Percentiles rank a stretch among this genome's conserved stretches.
Conservation (phyloP, 1,140 invertebrate genomes). For the Asobara japonica region DNA sequence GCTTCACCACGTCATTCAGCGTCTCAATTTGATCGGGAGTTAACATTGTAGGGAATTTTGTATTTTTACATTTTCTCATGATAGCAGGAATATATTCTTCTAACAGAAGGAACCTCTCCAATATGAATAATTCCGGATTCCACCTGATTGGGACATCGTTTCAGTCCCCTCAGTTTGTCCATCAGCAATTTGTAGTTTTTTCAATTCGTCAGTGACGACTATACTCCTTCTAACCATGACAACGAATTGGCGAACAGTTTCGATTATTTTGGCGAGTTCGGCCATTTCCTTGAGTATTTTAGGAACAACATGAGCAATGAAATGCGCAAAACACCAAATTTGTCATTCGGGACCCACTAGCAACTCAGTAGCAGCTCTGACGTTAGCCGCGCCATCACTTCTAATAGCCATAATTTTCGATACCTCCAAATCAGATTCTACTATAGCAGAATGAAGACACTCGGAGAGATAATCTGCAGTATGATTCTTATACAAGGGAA, state of each 20-base stretch:
- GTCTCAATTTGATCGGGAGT: slow-evolving; percentile 46
- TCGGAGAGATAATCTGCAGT: slow-evolving; percentile 43
- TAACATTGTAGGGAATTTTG: slow-evolving; percentile 49
- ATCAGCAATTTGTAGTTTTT: slow-evolving; percentile 32
- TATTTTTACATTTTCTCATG: slow-evolving; percentile 46
- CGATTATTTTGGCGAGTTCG: background rate
- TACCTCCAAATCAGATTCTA: slow-evolving; percentile 53
- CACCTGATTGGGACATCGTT: slow-evolving; percentile 35
- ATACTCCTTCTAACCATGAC: background rate
- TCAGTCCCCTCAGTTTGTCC: slow-evolving; percentile 33
- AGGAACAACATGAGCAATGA: slow-evolving; percentile 41
- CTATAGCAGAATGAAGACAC: slow-evolving; percentile 46
- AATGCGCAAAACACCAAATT: slow-evolving; percentile 60
- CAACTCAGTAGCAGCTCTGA: slow-evolving; percentile 55
- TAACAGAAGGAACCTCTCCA: slow-evolving; percentile 53
- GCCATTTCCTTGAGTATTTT: background rate
- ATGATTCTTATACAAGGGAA: slow-evolving; percentile 39
- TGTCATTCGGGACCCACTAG: slow-evolving; percentile 57
- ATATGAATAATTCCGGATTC: slow-evolving; percentile 52
- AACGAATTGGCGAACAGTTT: background rate
- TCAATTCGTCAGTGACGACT: slow-evolving; percentile 36
- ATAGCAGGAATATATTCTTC: slow-evolving; percentile 48
- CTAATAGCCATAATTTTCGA: slow-evolving; percentile 57
- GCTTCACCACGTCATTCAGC: slow-evolving; percentile 20
- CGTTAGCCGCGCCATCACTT: slow-evolving; percentile 60